These are phyloP conservation scores for Tauraco hartlaubi DNA, from an alignment of 2,797 vertebrate genomes.

Conservation along the genomic window DNA sequence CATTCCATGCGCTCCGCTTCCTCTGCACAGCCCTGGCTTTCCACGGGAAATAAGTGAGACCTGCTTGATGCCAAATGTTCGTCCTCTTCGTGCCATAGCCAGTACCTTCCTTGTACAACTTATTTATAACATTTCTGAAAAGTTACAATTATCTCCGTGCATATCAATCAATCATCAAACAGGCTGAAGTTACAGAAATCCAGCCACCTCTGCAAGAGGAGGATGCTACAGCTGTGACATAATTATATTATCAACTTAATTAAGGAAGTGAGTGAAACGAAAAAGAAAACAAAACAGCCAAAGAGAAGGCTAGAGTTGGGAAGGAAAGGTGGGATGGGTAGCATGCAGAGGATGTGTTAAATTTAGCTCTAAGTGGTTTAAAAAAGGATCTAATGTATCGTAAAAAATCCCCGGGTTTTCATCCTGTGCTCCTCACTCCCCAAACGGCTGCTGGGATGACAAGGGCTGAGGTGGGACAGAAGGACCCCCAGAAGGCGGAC, in stretches of 20 bases:
- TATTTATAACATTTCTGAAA: conserved; percentile 45
- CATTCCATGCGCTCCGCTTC: not conserved
- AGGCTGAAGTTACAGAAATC: conserved; percentile 68
- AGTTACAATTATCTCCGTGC: conserved; percentile 65
- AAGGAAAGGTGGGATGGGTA: conserved; percentile 68
- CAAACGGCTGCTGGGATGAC: not conserved
- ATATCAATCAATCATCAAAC: conserved; percentile 67
- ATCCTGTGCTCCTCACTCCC: not conserved
- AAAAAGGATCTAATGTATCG: conserved; percentile 45
- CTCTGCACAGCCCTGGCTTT: not conserved
- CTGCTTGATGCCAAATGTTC: not conserved
- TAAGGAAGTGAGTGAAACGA: conserved; percentile 73
- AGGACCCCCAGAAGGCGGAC: not conserved
- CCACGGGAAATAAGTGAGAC: not conserved
- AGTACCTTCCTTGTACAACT: not conserved
- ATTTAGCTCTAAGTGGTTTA: conserved; percentile 69
- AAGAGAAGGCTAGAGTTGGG: conserved; percentile 69
- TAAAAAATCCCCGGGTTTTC: conserved; percentile 44
- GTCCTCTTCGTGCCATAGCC: not conserved
- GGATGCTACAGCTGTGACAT: conserved; percentile 76
- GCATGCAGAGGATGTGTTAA: conserved; percentile 71
- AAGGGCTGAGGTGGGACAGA: not conserved
- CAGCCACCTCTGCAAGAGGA: conserved; percentile 72
- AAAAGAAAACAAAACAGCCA: conserved; percentile 72
- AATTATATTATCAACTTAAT: conserved; percentile 77